These are phyloP conservation scores for Mayetiola destructor DNA, from an alignment of 2,888 invertebrate species.

Conservation along the genomic window DNA sequence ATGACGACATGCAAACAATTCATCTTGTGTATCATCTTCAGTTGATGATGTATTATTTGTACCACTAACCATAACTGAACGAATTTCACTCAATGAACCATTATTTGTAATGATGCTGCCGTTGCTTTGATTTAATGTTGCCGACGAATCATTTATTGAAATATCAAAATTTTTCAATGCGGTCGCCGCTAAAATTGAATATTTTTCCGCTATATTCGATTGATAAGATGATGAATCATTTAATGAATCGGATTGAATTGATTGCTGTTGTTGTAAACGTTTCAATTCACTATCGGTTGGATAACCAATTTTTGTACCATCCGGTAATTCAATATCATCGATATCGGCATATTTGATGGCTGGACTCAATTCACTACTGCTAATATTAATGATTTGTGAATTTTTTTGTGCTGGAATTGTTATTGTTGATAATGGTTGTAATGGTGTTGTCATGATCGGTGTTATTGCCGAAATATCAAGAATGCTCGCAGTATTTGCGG, in stretches of 20 bases:
- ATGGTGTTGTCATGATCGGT: neutral
- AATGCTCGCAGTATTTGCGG: neutral
- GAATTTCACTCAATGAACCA: neutral
- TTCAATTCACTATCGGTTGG: slow-evolving; percentile 13
- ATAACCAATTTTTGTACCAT: slow-evolving; percentile 34
- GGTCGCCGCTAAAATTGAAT: slow-evolving; percentile 15
- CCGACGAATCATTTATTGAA: slow-evolving; percentile 18
- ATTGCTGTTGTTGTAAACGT: slow-evolving; percentile 2
- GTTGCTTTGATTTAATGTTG: neutral
- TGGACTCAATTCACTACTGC: slow-evolving; percentile 29
- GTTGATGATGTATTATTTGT: neutral
- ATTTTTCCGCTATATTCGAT: slow-evolving; percentile 15
- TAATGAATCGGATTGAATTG: neutral
- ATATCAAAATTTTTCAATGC: slow-evolving; percentile 29
- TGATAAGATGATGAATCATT: slow-evolving; percentile 18
- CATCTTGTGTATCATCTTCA: slow-evolving; percentile 8
- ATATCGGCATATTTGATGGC: slow-evolving; percentile 34
- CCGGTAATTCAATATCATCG: slow-evolving; percentile 35
- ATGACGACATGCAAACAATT: slow-evolving; percentile 17
- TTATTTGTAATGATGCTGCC: slow-evolving; percentile 2
- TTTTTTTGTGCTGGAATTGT: slow-evolving; percentile 10
- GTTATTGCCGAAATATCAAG: slow-evolving; percentile 1
- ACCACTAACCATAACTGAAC: neutral
- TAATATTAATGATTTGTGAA: slow-evolving; percentile 20
- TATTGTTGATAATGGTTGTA: neutral